Evolutionary conservation across 2,888 invertebrate genomes (phyloP), one percentile per base, ranked within the genome.

Genomic region (Drosophila greeni): DNA sequence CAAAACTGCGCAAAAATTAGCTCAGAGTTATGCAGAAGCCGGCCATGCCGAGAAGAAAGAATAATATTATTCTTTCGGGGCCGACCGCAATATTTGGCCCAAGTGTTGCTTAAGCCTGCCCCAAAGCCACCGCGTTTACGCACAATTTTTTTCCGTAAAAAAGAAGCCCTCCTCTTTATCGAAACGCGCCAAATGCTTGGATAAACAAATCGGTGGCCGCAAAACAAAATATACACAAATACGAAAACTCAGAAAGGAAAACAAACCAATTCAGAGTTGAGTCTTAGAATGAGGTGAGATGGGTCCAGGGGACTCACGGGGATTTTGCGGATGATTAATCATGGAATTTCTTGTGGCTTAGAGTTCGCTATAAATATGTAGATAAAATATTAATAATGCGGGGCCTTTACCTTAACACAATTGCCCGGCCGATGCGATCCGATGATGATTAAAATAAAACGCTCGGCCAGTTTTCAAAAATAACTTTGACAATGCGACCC

Each of bases 401-500:
- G 68, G 77, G 75, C 68, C 71, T 75, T 78, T 73, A 77, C 82
- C 82, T 79, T 83, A 81, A 75, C 82, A 83, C 47, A 83, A 66
- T 80, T 78, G 51, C 45, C 34, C 18, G 59, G 26, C 51, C 42
- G 45, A 18, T 45, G 29, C 45, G 14, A 29, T 45, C 26, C 18
- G 45, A 26, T 26, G 31, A 37, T 59, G 59, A 85, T 86, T 86
- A 84, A 76, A 84, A 76, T 75, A 75, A 71, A 84, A 86, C 84
- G 87, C 85, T 86, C 86, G 73, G 84, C 73, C 86, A 86, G 79
- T 79, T 84, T 85, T 82, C 60, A 33, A 53, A 68, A 69, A 60
- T 53, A 67, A 60, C 61, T 69, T 67, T 69, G 51, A 69, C 60
- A 67, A 66, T 48, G 53, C 68, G 60, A 47, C 48, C 42, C 33